Evolutionary conservation across 23 tunicate genomes (phyloP), one percentile per base, ranked within the genome.

Genomic region (Trididemnum clinides): DNA sequence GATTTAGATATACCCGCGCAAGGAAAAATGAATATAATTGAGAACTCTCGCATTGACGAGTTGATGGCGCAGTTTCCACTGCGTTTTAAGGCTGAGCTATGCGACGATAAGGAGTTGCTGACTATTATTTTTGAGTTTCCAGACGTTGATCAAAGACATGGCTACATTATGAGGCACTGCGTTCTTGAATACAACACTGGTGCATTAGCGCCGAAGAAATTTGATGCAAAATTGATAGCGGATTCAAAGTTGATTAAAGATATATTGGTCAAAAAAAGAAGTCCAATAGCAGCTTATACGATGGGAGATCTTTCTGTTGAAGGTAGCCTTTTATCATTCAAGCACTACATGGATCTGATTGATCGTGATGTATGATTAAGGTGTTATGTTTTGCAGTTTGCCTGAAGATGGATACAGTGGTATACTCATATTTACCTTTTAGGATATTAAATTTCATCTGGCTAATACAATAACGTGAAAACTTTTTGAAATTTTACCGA

Each of bases 141-240:
- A 6, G 87, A 88, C 54, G 33, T 33, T 15, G 66, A 73, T 18
- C 28, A 80, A 21, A n/a, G 66, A 26, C 64, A 57, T 30, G 36
- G 50, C 30, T 88, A 82, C 87, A 75, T 66, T 2, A 19, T 88
- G 57, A 64, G 92, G 18, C 73, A 88, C 66, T 88, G 92, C 77
- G 39, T 88, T 72, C 32, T 82, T 28, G 83, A 88, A 27, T 82
- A 72, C 33, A 37, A 15, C 29, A 38, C 82, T 28, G 66, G 65
- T 6, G 33, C 1, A 18, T 12, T 51, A 2, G 2, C 34, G 1
- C 90, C 85, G 10, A 23, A 86, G 26, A 44, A 50, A 1, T 32
- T 72, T 35, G 92, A 88, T 72, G 75, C 82, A 10, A 81, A 70
- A 28, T 28, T 88, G 29, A 71, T 82, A 1, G 49, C 51, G 50